These are phyloP conservation scores for Macroglossus sobrinus DNA, from an alignment of 2,113 vertebrate species.

Conservation along the genomic window DNA sequence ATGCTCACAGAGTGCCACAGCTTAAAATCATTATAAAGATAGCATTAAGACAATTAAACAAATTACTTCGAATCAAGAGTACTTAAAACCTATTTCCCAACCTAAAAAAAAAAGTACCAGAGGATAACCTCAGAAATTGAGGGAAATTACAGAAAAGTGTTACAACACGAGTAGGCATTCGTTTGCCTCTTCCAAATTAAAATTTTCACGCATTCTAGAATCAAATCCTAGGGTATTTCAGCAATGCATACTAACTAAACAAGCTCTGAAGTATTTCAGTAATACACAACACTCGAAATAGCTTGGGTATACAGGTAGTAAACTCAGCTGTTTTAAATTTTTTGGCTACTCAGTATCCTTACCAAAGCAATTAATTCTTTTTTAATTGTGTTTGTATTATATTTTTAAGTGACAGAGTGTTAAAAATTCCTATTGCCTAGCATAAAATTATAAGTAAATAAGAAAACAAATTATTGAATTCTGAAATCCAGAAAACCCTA, in stretches of 20 bases:
- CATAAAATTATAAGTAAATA: background rate
- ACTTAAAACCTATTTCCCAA: conserved; percentile 77
- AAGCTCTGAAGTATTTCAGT: conserved; percentile 26
- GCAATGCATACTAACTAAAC: conserved; percentile 9
- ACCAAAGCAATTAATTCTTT: background rate
- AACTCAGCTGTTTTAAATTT: background rate
- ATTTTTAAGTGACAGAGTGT: background rate
- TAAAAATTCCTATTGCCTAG: background rate
- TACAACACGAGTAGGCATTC: conserved; percentile 76
- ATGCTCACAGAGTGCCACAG: conserved; percentile 74
- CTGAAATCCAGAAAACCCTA: background rate
- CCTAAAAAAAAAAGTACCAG: conserved; percentile 81
- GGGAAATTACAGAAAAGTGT: conserved; percentile 81
- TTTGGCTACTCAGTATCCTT: background rate
- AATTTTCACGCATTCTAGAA: conserved; percentile 27
- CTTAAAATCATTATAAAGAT: conserved; percentile 84
- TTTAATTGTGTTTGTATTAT: background rate
- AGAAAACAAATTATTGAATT: background rate
- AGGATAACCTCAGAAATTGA: conserved; percentile 72
- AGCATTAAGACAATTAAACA: conserved; percentile 81
- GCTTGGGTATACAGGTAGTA: background rate
- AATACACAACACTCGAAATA: background rate
- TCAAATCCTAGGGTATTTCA: conserved; percentile 31
- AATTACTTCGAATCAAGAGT: conserved; percentile 78
- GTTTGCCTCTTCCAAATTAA: conserved; percentile 27